Evolutionary conservation across 1,140 invertebrate species (phyloP).

Genomic region (Zaprionus camerounensis): DNA sequence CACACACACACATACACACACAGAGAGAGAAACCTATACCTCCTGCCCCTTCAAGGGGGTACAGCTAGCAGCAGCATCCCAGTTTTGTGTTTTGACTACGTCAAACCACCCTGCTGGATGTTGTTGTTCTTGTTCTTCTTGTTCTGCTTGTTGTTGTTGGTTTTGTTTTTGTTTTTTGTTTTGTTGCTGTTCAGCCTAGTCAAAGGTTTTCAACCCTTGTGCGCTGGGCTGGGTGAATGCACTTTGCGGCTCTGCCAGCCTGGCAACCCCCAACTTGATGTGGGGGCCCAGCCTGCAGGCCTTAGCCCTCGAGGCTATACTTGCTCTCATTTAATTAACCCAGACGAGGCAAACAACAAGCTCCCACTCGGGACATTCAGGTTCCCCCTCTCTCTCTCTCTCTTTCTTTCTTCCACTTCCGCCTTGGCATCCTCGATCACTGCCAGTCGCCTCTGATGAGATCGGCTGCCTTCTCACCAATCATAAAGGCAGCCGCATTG

Average conservation of each 20-base stretch:
- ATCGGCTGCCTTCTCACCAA: slow-evolving; percentile 94
- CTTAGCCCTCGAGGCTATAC: too few relatives aligned
- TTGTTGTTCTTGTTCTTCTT: slow-evolving; percentile 23
- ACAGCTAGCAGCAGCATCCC: slow-evolving; percentile 46
- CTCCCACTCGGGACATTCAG: neutral
- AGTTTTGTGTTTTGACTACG: slow-evolving; percentile 52
- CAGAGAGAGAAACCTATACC: neutral
- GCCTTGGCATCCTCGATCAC: slow-evolving; percentile 36
- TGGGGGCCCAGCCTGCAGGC: slow-evolving; percentile 6
- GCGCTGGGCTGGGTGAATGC: slow-evolving; percentile 82
- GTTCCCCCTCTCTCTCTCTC: neutral
- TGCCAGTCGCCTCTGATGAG: slow-evolving; percentile 90
- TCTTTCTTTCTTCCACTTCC: neutral
- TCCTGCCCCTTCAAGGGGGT: slow-evolving; percentile 1
- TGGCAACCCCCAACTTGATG: slow-evolving; percentile 26
- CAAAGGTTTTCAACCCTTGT: slow-evolving; percentile 67
- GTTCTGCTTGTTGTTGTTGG: slow-evolving; percentile 26
- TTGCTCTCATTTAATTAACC: slow-evolving; percentile 75
- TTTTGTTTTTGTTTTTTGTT: slow-evolving; percentile 18
- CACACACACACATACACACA: neutral
- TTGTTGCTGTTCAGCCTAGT: slow-evolving; percentile 38
- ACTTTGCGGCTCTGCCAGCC: slow-evolving; percentile 85
- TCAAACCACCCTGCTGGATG: slow-evolving; percentile 53
- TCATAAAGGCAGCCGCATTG: slow-evolving; percentile 91
- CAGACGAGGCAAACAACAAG: slow-evolving; percentile 42